Evolutionary conservation across 2,113 vertebrate genomes (phyloP), one percentile per base, ranked within the genome.

Genomic region (Oncorhynchus masou): DNA sequence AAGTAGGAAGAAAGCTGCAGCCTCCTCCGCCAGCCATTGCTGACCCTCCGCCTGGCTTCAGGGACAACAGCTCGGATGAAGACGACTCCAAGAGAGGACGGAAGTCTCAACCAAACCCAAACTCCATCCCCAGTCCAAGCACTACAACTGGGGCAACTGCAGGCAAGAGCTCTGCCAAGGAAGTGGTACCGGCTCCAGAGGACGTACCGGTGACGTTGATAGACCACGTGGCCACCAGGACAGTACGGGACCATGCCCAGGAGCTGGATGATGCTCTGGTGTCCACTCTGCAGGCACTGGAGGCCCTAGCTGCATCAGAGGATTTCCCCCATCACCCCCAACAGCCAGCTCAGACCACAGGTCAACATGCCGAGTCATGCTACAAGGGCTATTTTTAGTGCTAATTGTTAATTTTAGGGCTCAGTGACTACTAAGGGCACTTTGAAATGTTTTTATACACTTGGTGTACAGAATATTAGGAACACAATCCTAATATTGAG

Each of bases 41-140:
- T 0, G 97, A 96, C 1, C 98, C 98, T 3, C 98, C 98, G 24
- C 98, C 98, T 0, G 98, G 98, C 73, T 99, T 99, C 90, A 94
- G 96, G 77, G 98, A 99, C 90, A 98, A 99, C 90, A 98, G 96
- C 82, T 99, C 98, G 0, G 98, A 99, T 3, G 98, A 99, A 85
- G 98, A 99, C 0, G 97, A 99, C 73, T 78, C 92, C 70, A 99
- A 98, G 88, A 96, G 95, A 80, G 94, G 74, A 82, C 93, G 90
- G 34, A 94, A 91, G 73, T 82, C 83, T 73, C 81, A 83, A 70
- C 71, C 77, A 20, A 73, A 73, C 77, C 75, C 81, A 0, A 88
- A 78, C 7, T 51, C 81, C 0, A 87, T 78, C 6, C 57, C 73
- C 51, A 54, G 51, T 54, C 5, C 16, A 54, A 54, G 51, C 16